Evolutionary conservation across 2,113 vertebrate species (phyloP).

Genomic region (Prietella phreatophila): DNA sequence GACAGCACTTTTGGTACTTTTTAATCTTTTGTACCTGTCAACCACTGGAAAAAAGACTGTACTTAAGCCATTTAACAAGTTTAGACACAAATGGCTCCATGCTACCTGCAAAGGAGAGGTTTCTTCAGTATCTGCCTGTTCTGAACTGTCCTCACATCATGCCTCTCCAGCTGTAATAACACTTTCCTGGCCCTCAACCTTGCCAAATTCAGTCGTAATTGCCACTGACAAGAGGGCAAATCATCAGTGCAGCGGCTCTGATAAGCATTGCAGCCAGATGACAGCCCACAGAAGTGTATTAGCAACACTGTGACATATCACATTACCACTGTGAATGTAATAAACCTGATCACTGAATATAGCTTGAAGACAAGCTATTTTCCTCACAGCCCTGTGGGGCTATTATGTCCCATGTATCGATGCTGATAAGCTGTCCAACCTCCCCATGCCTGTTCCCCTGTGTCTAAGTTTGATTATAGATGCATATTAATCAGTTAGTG

Average conservation of each 20-base stretch:
- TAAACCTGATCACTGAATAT: constrained; percentile 86
- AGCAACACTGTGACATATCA: constrained; percentile 90
- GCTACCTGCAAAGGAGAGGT: constrained; percentile 46
- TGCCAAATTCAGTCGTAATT: constrained; percentile 91
- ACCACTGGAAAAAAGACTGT: constrained; percentile 11
- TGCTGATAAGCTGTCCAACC: constrained; percentile 79
- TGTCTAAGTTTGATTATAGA: constrained; percentile 40
- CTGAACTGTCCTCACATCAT: constrained; percentile 58
- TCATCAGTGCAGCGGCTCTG: constrained; percentile 87
- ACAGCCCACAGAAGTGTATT: constrained; percentile 95
- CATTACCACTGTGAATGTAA: constrained; percentile 98
- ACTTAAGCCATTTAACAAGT: constrained; percentile 40
- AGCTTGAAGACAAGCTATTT: constrained; percentile 85
- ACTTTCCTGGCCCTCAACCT: constrained; percentile 77
- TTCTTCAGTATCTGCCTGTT: constrained; percentile 57
- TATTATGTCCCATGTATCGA: constrained; percentile 88
- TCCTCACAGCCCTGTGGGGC: constrained; percentile 81
- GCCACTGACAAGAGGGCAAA: constrained; percentile 95
- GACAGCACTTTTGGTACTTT: constrained; percentile 27
- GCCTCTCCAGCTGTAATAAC: constrained; percentile 61
- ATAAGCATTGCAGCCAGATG: constrained; percentile 99
- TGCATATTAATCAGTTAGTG: constrained; percentile 52
- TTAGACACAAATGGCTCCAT: constrained; percentile 54
- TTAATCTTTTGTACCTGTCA: constrained; percentile 26
- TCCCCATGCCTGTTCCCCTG: background rate